These are phyloP conservation scores for Miniopterus natalensis DNA, from an alignment of 2,113 vertebrate genomes.

Conservation along the genomic window DNA sequence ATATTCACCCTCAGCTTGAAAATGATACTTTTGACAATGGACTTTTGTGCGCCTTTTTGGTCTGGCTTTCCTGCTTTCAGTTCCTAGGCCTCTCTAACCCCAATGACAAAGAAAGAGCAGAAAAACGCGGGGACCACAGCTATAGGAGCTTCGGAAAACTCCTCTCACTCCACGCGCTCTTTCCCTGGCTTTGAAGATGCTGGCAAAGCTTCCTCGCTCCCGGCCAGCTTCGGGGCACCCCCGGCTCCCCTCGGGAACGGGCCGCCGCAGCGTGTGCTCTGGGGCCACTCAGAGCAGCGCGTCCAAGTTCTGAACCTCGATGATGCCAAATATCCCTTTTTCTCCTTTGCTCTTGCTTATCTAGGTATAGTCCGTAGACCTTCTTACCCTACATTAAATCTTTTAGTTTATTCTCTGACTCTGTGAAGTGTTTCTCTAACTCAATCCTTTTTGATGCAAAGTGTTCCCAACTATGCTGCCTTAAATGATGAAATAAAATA, in stretches of 20 bases:
- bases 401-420: neutral
- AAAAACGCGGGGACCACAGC: neutral
- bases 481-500: conserved; percentile 27
- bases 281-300: fast-evolving
- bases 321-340: neutral
- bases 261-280: neutral
- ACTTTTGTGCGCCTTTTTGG: conserved; percentile 52
- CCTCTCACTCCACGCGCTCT: neutral
- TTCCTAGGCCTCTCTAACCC: conserved; percentile 5
- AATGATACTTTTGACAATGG: conserved; percentile 56
- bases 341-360: neutral
- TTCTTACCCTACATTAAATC: neutral
- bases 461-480: neutral
- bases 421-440: neutral
- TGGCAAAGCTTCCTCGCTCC: neutral
- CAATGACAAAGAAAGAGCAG: conserved; percentile 46
- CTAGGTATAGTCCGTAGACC: neutral
- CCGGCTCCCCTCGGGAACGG: neutral
- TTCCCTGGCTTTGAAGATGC: neutral
- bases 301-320: neutral
- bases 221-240: neutral
- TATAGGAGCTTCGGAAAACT: neutral
- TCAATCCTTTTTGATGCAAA: neutral
- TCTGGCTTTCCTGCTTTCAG: conserved; percentile 35
- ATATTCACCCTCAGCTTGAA: conserved; percentile 53